These are phyloP conservation scores for Paedocypris sp. DNA, from an alignment of 2,113 vertebrate genomes.

Conservation along the genomic window DNA sequence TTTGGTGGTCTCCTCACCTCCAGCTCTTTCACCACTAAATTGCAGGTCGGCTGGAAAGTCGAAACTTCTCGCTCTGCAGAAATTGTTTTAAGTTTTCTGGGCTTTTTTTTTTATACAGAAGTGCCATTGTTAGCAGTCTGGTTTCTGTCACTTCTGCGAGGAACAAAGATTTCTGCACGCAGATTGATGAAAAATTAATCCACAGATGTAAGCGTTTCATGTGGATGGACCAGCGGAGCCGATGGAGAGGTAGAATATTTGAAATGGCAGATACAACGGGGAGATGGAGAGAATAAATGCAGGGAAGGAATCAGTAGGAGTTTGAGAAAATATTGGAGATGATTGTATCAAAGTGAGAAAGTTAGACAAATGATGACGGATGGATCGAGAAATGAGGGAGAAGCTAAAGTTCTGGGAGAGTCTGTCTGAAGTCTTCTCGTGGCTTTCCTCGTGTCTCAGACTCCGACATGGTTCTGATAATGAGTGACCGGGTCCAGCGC, in stretches of 20 bases:
- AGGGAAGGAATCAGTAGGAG: constrained; percentile 24
- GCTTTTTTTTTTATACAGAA: constrained; percentile 41
- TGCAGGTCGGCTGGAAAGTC: constrained; percentile 42
- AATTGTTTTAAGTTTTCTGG: constrained; percentile 21
- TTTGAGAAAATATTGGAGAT: constrained; percentile 22
- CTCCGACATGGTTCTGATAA: constrained; percentile 81
- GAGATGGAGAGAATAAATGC: background rate
- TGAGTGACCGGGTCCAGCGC: constrained; percentile 60
- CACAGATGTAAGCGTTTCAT: constrained; percentile 56
- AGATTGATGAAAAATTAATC: constrained; percentile 66
- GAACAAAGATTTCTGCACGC: constrained; percentile 64
- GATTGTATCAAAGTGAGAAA: constrained; percentile 23
- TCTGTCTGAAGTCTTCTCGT: constrained; percentile 45
- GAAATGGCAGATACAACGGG: constrained; percentile 12
- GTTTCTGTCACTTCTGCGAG: constrained; percentile 53
- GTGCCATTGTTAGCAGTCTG: constrained; percentile 62
- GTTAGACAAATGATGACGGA: constrained; percentile 18
- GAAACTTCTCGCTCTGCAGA: constrained; percentile 18
- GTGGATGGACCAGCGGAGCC: constrained; percentile 57
- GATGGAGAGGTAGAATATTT: constrained; percentile 36
- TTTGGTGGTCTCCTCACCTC: constrained; percentile 47
- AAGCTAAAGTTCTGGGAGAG: background rate
- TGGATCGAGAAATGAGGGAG: background rate
- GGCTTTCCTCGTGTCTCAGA: constrained; percentile 53
- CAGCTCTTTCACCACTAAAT: constrained; percentile 55